Base-by-base conservation (phyloP, 2,113 vertebrate genomes). In the Grallaria varia region DNA sequence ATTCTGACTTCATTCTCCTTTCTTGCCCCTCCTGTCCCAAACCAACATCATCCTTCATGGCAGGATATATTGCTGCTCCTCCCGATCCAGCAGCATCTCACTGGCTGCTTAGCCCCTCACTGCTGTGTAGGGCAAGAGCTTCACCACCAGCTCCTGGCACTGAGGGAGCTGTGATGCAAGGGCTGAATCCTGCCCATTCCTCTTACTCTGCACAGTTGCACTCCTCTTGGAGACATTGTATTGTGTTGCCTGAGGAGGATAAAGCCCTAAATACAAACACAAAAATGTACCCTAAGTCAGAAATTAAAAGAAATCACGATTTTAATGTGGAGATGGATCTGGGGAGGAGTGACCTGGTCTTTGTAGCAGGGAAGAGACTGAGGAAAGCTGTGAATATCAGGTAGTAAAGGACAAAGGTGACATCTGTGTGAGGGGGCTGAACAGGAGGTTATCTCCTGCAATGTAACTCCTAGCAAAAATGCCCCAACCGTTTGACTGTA, bases 101-200 rank as follows among this genome's bases (percentile, higher is more conserved):
- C 8, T 45, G 71, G 53, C 37, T 1, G 0, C 25, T 66, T 25
- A 14, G 13, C 8, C 8, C 5, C 2, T 21, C 6, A 28, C 18
- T 69, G 66, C n/a, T 74, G 10, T 44, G n/a, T 24, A n/a, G 44
- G 31, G 25, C 8, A 19, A 35, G 12, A 24, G 20, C 40, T 93
- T 90, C 14, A 23, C 40, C 28, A 33, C 3, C 58, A 39, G 14
- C 20, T 42, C 7, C 15, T 35, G 2, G 4, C 35, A 14, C 35
- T 12, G 20, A 76, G 39, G 10, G 24, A 33, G 45, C 14, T 80
- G 42, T 0, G 0, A 24, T 58, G n/a, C 28, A 50, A 50, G 4
- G 23, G 25, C 63, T 2, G 7, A 52, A 17, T 62, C n/a, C 53
- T 53, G 45, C 22, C 24, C 1, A 14, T 49, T 24, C 42, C 28